Base-by-base conservation (phyloP, 2,888 invertebrate genomes). In the Chorisops tibialis region DNA sequence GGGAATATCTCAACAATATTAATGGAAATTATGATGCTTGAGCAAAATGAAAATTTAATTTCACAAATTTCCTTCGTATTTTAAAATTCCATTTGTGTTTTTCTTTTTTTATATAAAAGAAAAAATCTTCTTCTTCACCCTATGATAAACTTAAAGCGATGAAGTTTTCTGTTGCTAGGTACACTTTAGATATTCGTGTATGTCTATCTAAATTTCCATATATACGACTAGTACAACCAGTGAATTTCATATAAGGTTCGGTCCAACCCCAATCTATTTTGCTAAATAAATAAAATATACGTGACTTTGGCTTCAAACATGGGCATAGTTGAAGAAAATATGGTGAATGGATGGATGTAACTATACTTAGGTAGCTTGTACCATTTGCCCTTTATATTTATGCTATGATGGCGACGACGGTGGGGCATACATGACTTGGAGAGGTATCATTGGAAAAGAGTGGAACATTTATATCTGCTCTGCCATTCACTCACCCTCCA, bases 251-350 rank as follows among this genome's bases (percentile, higher is more conserved):
- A 60, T 38, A 60, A 48, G 38, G 30, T 45, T 59, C 24, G 48
- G 60, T 38, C 56, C 60, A 64, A 62, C 64, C 64, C 66, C 61
- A 64, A 66, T 66, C 63, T 65, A 65, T 64, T 64, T 66, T 62
- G 49, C 62, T 66, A 66, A 66, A 66, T 66, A 66, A 66, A 66
- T 66, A 66, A 66, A 64, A 64, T 66, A 63, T 64, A 66, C 66
- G 66, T 66, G 66, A 62, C 64, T 66, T 66, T 59, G 58, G 62
- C 50, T 39, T 38, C 48, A 61, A 52, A 45, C 54, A 62, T 60
- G 19, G 39, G 21, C 22, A 48, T 30, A 43, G 45, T 43, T 43
- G 39, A 39, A 41, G 30, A 30, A 56, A 56, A 43, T 41, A 54
- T 54, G 24, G 21, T 22, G 22, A 41, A 22, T 30, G 24, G 54